A percentile compares a stretch with the other conserved stretches of the same genome.
Conservation (phyloP, 1,140 invertebrate species). For the Mactra quadrangularis region DNA sequence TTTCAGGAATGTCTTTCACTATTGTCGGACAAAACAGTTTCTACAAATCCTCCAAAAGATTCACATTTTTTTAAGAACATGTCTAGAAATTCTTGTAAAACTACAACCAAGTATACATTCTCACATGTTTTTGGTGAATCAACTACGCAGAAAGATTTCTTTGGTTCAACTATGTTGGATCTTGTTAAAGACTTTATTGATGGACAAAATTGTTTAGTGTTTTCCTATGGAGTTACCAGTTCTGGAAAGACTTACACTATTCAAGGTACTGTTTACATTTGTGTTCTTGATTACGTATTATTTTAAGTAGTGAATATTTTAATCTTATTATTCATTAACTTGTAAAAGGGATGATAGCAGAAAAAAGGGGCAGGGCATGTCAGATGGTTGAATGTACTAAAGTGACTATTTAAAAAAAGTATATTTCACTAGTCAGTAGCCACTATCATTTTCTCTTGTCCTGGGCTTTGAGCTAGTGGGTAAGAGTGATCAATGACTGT, state of each 20-base stretch:
- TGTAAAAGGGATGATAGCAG: too few relatives aligned
- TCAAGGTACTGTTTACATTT: slow-evolving; percentile 86
- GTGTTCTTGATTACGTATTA: too few relatives aligned
- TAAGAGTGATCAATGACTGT: too few relatives aligned
- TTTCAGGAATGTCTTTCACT: slow-evolving; percentile 71
- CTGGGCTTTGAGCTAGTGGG: too few relatives aligned
- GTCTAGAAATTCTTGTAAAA: slow-evolving; percentile 74
- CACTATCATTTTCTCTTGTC: too few relatives aligned
- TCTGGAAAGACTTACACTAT: slow-evolving; percentile 95
- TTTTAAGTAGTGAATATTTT: too few relatives aligned
- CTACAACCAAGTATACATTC: slow-evolving; percentile 86
- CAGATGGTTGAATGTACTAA: too few relatives aligned
- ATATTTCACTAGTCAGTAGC: too few relatives aligned
- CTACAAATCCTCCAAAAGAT: slow-evolving; percentile 76
- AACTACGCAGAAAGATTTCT: slow-evolving; percentile 78
- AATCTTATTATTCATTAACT: too few relatives aligned
- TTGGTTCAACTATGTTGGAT: slow-evolving; percentile 85
- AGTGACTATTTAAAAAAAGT: too few relatives aligned
- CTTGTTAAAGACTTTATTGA: slow-evolving; percentile 87
- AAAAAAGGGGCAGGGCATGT: too few relatives aligned
- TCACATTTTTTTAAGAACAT: slow-evolving; percentile 77
- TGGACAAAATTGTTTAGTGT: slow-evolving; percentile 90
- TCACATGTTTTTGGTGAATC: slow-evolving; percentile 82
- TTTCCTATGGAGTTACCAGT: slow-evolving; percentile 94
- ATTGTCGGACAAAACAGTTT: slow-evolving; percentile 68